Percentiles rank a stretch among this genome's conserved stretches.
Conservation (phyloP, 2,113 vertebrate species). For the Takifugu flavidus region DNA sequence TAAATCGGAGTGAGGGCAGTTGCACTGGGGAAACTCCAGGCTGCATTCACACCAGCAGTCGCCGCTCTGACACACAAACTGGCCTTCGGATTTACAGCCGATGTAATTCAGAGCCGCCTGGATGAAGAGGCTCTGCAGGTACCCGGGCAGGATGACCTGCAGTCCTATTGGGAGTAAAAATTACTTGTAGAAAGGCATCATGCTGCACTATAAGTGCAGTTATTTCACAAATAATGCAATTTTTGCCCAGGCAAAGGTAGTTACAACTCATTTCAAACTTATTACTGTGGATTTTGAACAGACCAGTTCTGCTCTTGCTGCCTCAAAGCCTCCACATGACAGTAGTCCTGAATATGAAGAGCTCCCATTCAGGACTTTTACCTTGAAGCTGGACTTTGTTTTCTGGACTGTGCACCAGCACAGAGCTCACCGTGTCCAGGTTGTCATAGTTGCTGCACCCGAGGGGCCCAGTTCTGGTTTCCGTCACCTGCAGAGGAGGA, state of each 20-base stretch:
- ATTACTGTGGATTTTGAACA: no score
- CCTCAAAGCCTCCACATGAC: no score
- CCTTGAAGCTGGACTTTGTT: constrained; percentile 96
- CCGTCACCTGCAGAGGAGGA: constrained; percentile 82
- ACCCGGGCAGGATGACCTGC: constrained; percentile 86
- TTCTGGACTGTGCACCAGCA: constrained; percentile 95
- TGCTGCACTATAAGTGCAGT: no score
- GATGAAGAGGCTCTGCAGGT: constrained; percentile 86
- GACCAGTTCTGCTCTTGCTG: no score
- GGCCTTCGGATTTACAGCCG: constrained; percentile 88
- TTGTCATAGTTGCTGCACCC: constrained; percentile 99
- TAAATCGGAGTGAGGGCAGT: constrained; percentile 88
- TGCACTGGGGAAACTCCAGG: constrained; percentile 82
- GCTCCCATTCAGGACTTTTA: constrained; percentile 9
- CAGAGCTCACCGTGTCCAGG: constrained; percentile 95
- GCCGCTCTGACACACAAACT: constrained; percentile 82
- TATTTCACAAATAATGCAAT: no score
- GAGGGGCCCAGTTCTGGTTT: constrained; percentile 93
- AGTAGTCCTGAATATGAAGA: no score
- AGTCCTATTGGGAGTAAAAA: constrained; percentile 75
- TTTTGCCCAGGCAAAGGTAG: no score
- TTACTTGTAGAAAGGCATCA: no score
- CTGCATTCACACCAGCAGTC: constrained; percentile 94
- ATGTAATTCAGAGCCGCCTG: constrained; percentile 91
- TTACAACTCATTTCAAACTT: no score